These are phyloP conservation scores for Tetropium fuscum DNA, from an alignment of 2,888 invertebrate species.

Conservation along the genomic window DNA sequence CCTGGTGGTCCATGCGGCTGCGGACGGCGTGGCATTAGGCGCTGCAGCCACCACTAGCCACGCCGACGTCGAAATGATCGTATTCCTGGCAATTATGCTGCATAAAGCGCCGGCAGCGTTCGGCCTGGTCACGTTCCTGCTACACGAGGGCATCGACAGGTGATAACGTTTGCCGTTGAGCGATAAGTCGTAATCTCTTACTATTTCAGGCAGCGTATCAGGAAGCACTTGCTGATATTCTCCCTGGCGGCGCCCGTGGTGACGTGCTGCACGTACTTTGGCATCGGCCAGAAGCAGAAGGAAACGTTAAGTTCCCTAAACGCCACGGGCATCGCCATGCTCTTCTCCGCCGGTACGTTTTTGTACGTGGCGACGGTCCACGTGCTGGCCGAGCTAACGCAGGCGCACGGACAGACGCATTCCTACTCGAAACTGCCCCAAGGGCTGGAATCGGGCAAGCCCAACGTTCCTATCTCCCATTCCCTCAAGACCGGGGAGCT, in stretches of 20 bases:
- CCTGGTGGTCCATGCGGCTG: conserved; percentile 97
- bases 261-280: conserved; percentile 92
- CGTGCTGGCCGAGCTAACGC: conserved; percentile 93
- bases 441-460: conserved; percentile 56
- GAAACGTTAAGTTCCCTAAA: conserved; percentile 90
- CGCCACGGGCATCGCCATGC: conserved; percentile 96
- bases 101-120: conserved; percentile 99
- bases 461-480: conserved; percentile 38
- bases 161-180: conserved; percentile 48
- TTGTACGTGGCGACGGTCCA: conserved; percentile 99
- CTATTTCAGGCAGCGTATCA: conserved; percentile 76
- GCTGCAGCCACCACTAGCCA: conserved; percentile 97
- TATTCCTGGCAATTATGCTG: conserved; percentile 98
- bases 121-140: conserved; percentile 95
- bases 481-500: conserved; percentile 81
- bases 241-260: conserved; percentile 92
- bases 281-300: conserved; percentile 93
- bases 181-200: neutral
- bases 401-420: conserved; percentile 66
- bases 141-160: conserved; percentile 95
- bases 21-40: conserved; percentile 98
- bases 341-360: conserved; percentile 99
- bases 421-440: conserved; percentile 61
- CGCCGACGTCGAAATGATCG: conserved; percentile 96
- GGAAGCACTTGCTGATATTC: conserved; percentile 91